Base-by-base conservation (phyloP, 2,113 vertebrate genomes). In the Salminus brasiliensis region DNA sequence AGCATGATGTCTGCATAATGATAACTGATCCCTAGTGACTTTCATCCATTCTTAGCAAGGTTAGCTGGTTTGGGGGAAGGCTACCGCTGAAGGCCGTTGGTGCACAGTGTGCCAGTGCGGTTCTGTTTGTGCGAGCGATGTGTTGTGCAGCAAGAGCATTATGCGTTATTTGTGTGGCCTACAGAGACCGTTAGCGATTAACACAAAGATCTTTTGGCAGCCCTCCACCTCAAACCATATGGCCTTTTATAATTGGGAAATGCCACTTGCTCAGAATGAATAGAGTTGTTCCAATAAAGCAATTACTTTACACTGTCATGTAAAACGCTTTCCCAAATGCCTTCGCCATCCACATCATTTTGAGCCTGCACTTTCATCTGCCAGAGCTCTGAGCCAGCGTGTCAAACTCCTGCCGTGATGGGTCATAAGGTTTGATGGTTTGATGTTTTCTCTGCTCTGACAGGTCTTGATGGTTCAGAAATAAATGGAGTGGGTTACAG, bases 151-250 rank as follows among this genome's bases (percentile, higher is more conserved):
- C 5, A 7, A 70, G 45, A 55, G n/a, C 30, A 34, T 62, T 63
- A 21, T 67, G 41, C 25, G 47, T 27, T 67, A 43, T 73, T 32
- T 62, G 15, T 25, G 29, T 72, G 36, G 18, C 45, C 63, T 47
- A 65, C 47, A 72, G 41, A 70, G 30, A 11, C 21, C 30, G 25
- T 49, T 18, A n/a, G n/a, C 16, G 25, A 63, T 75, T 62, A 72
- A 18, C 13, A 55, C 9, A 10, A 5, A 23, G 45, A 63, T 68
- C 21, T 60, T 60, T 63, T 62, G 65, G 32, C 55, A 65, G 73
- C 27, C 52, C 52, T 57, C 41, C 30, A 52, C n/a, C n/a, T 52
- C 32, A 47, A 34, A 59, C 57, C 80, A 72, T 57, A 49, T 72
- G 59, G 11, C 5, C 4, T n/a, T 47, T 23, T 16, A 25, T 49